These are phyloP conservation scores for Lepidothrix coronata DNA, from an alignment of 2,113 vertebrate genomes.

Conservation along the genomic window DNA sequence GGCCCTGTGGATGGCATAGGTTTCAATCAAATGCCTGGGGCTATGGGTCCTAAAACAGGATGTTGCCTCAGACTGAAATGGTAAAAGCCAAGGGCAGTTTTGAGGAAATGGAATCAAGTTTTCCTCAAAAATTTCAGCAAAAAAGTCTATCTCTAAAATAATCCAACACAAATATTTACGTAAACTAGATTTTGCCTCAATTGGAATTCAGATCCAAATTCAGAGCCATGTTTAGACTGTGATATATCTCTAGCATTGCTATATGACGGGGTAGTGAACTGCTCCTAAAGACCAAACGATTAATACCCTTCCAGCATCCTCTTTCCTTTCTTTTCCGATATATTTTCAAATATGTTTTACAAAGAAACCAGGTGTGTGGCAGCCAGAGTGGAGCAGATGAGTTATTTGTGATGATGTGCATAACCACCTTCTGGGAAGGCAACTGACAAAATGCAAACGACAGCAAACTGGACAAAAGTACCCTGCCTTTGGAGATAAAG, in stretches of 20 bases:
- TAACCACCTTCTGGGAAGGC: not conserved
- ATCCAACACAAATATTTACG: not conserved
- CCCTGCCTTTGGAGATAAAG: not conserved
- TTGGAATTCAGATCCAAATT: not conserved
- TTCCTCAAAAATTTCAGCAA: not conserved
- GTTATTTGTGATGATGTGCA: not conserved
- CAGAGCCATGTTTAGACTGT: not conserved
- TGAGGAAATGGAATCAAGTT: not conserved
- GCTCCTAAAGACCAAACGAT: not conserved
- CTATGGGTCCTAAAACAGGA: not conserved
- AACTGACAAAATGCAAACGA: not conserved
- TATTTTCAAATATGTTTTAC: not conserved
- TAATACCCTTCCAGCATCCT: not conserved
- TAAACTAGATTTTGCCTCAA: not conserved
- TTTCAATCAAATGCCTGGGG: not conserved
- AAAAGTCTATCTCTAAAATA: not conserved
- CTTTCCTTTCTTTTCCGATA: not conserved
- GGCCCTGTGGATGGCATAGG: not conserved
- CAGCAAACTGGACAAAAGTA: not conserved
- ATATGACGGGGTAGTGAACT: not conserved
- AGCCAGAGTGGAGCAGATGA: not conserved
- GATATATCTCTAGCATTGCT: not conserved
- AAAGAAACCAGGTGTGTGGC: not conserved
- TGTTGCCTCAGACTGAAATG: not conserved
- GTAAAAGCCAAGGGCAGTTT: not conserved